These are phyloP conservation scores for Stenoptilia bipunctidactyla DNA, from an alignment of 2,888 invertebrate species.

Conservation along the genomic window DNA sequence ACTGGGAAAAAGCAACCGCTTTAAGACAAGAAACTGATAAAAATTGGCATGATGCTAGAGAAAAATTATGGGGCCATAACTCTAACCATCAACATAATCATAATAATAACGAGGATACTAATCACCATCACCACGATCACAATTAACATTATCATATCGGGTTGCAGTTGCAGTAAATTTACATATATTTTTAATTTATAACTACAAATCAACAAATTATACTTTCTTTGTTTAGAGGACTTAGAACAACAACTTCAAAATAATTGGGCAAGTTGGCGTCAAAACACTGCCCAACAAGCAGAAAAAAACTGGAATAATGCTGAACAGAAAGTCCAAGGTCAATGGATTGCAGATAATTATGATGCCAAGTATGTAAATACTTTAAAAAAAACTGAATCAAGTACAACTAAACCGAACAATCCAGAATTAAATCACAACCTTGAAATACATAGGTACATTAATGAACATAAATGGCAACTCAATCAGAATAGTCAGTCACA, in stretches of 20 bases:
- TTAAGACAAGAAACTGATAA: slow-evolving; percentile 19
- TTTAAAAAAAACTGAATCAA: not conserved
- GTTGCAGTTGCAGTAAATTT: no score
- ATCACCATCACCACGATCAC: not conserved
- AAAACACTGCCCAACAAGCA: no score
- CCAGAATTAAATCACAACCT: slow-evolving; percentile 1
- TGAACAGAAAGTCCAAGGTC: not conserved
- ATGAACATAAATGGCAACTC: not conserved
- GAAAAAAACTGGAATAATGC: no score
- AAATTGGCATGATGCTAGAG: slow-evolving; percentile 7
- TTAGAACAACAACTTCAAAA: no score
- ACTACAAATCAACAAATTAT: no score
- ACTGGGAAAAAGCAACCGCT: slow-evolving; percentile 3
- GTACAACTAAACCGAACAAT: not conserved
- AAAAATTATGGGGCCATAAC: slow-evolving; percentile 16
- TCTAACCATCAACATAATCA: slow-evolving; percentile 10
- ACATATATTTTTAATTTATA: no score
- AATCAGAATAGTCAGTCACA: no score
- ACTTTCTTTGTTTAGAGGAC: no score
- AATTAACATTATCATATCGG: no score
- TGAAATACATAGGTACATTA: no score
- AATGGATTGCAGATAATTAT: not conserved
- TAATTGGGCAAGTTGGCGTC: no score
- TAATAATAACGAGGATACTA: slow-evolving; percentile 6
- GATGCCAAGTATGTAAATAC: not conserved